phyloP scores from a whole-genome alignment of 2,797 vertebrate genomes.

The Sciurus carolinensis region DNA sequence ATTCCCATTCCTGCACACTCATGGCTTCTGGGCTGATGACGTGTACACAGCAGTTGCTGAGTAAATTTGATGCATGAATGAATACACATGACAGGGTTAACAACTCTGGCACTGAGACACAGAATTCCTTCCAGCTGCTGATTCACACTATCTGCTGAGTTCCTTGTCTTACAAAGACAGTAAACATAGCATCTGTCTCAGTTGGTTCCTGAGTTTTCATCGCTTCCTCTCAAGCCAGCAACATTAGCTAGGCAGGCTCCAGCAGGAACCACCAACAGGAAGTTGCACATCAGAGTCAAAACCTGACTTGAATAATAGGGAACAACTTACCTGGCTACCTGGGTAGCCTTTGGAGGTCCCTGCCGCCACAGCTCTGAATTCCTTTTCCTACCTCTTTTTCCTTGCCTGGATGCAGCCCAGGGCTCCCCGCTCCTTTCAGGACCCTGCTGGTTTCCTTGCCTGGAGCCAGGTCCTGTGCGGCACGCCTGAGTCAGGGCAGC shows the following conservation, averaged over 20 bases:
- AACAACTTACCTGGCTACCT: background rate
- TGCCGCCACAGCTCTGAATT: background rate
- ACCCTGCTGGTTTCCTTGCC: background rate
- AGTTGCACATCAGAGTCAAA: background rate
- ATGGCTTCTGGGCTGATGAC: background rate
- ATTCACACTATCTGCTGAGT: conserved; percentile 46
- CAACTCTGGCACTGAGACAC: background rate
- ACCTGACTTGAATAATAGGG: background rate
- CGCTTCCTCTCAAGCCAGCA: conserved; percentile 57
- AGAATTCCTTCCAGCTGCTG: conserved; percentile 51
- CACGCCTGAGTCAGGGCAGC: background rate
- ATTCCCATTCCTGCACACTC: background rate
- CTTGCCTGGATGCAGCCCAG: background rate
- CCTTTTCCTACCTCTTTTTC: background rate
- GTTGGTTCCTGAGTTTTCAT: conserved; percentile 52
- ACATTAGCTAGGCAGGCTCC: background rate
- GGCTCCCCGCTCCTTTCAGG: background rate
- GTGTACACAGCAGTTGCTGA: background rate
- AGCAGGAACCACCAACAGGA: background rate
- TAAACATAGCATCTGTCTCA: conserved; percentile 64
- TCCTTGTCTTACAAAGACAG: conserved; percentile 35
- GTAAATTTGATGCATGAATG: background rate
- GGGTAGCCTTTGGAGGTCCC: background rate
- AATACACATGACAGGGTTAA: background rate
- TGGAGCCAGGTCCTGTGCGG: background rate